phyloP scores from a whole-genome alignment of 1,140 invertebrate species.

The Bombus terrestris region DNA sequence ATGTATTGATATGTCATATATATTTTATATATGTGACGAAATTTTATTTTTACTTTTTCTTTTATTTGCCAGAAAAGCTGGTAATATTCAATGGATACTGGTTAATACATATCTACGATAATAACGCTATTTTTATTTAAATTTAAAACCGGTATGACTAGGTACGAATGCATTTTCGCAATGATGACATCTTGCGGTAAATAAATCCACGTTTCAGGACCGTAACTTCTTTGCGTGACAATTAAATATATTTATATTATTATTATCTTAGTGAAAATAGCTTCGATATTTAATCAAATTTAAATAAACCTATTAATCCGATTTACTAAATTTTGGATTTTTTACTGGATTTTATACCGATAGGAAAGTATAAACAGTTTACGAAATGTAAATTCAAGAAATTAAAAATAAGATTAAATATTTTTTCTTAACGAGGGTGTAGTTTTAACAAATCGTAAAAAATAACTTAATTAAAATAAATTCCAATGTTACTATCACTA shows the following conservation, averaged over 20 bases:
- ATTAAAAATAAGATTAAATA: neutral
- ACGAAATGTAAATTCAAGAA: neutral
- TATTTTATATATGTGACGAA: neutral
- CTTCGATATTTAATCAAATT: neutral
- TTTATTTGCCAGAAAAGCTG: too few relatives aligned
- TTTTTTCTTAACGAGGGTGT: neutral
- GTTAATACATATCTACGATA: neutral
- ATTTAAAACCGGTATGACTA: neutral
- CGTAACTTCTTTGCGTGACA: neutral
- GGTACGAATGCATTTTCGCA: neutral
- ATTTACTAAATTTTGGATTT: neutral
- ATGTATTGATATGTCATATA: too few relatives aligned
- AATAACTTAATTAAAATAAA: neutral
- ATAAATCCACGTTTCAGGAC: neutral
- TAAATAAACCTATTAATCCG: neutral
- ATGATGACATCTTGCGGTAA: slow-evolving; percentile 4
- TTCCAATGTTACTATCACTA: too few relatives aligned
- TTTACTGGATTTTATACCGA: neutral
- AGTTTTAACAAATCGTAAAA: neutral
- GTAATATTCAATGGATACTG: neutral
- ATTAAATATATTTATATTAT: neutral
- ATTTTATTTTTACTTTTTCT: neutral
- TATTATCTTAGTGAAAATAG: neutral
- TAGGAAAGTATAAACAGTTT: neutral
- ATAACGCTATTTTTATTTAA: slow-evolving; percentile 9